A percentile compares a stretch with the other conserved stretches of the same genome.
Evolutionary conservation across 2,113 vertebrate genomes (phyloP).

Genomic region (Salvelinus fontinalis): DNA sequence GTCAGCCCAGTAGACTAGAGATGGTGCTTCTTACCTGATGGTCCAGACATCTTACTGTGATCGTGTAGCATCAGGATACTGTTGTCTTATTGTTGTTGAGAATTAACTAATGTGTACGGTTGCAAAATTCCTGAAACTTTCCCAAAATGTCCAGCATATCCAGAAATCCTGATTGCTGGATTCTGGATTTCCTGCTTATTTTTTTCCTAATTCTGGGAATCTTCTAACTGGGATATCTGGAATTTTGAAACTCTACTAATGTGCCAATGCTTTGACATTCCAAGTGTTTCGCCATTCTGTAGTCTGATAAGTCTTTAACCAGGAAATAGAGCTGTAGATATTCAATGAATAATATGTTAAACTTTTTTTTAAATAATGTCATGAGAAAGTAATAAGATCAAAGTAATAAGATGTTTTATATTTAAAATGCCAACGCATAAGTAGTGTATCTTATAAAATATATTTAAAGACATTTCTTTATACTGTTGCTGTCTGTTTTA

Average conservation of each 20-base stretch:
- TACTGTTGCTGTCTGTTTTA: too few species aligned
- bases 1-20: slow-evolving; percentile 54
- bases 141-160: not conserved
- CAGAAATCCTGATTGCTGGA: too few species aligned
- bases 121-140: not conserved
- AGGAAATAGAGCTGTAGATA: not conserved
- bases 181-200: too few species aligned
- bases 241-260: too few species aligned
- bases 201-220: too few species aligned
- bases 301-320: slow-evolving; percentile 9
- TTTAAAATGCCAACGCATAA: too few species aligned
- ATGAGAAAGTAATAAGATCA: too few species aligned
- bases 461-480: too few species aligned
- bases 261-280: slow-evolving; percentile 1
- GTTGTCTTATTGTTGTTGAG: not conserved
- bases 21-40: not conserved
- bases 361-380: too few species aligned
- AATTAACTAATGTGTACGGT: not conserved
- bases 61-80: not conserved
- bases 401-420: too few species aligned
- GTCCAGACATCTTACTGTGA: not conserved
- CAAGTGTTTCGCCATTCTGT: not conserved
- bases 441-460: too few species aligned
- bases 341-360: not conserved
- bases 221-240: too few species aligned